Conservation (phyloP, 2,888 invertebrate species). For the Sinohyriopsis cumingii region DNA sequence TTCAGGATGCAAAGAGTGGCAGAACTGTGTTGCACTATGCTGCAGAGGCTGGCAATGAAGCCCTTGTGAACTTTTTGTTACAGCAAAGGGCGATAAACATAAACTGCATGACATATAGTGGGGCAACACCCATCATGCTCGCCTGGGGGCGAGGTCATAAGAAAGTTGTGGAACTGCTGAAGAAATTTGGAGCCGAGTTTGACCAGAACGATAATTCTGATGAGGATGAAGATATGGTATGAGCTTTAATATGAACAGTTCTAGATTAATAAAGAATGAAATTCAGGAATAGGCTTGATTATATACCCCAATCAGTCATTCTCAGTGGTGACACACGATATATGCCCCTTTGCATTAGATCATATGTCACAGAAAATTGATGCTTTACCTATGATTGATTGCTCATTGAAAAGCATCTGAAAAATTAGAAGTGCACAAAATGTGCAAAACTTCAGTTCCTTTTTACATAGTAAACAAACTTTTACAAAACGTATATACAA, state of each 20-base stretch:
- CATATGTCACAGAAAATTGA: no score
- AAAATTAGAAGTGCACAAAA: no score
- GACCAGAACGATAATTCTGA: conserved; percentile 26
- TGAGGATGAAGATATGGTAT: conserved; percentile 42
- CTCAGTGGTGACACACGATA: no score
- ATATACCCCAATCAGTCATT: no score
- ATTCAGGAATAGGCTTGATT: no score
- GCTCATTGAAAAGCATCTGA: no score
- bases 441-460: no score
- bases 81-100: conserved; percentile 33
- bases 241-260: neutral
- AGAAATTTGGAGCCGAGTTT: conserved; percentile 41
- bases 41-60: conserved; percentile 52
- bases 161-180: conserved; percentile 36
- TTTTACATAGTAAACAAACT: no score
- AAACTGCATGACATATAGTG: conserved; percentile 54
- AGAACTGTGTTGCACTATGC: conserved; percentile 59
- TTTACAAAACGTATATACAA: no score
- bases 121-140: conserved; percentile 53
- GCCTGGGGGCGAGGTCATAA: conserved; percentile 50
- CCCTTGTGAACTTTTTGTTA: conserved; percentile 43
- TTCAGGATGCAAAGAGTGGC: conserved; percentile 61
- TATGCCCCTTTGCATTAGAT: no score
- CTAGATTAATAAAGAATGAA: no score
- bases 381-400: no score